These are phyloP conservation scores for Bradysia coprophila DNA, from an alignment of 1,140 invertebrate species.

Conservation along the genomic window DNA sequence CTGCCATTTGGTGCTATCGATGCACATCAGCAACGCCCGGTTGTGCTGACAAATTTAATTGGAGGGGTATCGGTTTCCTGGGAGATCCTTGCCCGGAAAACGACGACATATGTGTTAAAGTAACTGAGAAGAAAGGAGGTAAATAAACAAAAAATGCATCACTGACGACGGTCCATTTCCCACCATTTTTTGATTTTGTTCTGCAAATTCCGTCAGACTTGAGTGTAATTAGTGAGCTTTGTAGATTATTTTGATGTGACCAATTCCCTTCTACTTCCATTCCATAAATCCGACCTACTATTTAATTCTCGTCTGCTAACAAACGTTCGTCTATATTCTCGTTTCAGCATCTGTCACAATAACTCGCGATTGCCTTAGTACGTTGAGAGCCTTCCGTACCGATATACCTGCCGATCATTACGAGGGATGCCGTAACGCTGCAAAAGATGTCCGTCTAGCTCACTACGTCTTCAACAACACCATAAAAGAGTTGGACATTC, in stretches of 20 bases:
- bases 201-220: too few species aligned
- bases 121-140: constrained; percentile 77
- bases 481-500: constrained; percentile 69
- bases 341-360: constrained; percentile 59
- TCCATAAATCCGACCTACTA: neutral
- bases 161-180: too few species aligned
- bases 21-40: constrained; percentile 79
- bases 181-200: too few species aligned
- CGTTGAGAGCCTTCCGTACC: constrained; percentile 49
- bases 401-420: constrained; percentile 86
- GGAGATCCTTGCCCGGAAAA: constrained; percentile 61
- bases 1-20: constrained; percentile 63
- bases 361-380: constrained; percentile 71
- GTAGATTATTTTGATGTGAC: too few species aligned
- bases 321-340: too few species aligned
- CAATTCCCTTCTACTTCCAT: constrained; percentile 2
- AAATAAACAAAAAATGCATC: constrained; percentile 12
- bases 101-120: constrained; percentile 80
- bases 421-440: constrained; percentile 69
- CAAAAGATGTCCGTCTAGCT: constrained; percentile 55
- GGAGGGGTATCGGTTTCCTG: constrained; percentile 41
- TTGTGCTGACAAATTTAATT: constrained; percentile 69
- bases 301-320: constrained; percentile 5
- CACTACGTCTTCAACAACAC: constrained; percentile 70
- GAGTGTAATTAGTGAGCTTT: too few species aligned